Evolutionary conservation across 1,140 invertebrate genomes (phyloP), one percentile per base, ranked within the genome.

Genomic region (Sminthurides bifidus): DNA sequence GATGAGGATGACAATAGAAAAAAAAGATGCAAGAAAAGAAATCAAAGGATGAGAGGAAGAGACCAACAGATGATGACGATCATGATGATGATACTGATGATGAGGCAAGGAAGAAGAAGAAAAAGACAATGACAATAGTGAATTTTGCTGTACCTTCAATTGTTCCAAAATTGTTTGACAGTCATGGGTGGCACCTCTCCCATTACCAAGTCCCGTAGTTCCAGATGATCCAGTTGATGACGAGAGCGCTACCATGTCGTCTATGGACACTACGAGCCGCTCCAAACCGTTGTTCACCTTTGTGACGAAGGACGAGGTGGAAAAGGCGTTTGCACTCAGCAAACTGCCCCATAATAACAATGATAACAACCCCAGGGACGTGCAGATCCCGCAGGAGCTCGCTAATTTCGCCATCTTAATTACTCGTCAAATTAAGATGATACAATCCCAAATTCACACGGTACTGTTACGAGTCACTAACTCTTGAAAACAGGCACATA

Each of bases 81-180:
- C n/a, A n/a, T n/a, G n/a, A n/a, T n/a, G n/a, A n/a, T n/a, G n/a
- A n/a, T n/a, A n/a, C n/a, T n/a, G n/a, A n/a, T n/a, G n/a, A n/a
- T n/a, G n/a, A n/a, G n/a, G n/a, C n/a, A n/a, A n/a, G n/a, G n/a
- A n/a, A n/a, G n/a, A n/a, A 26, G 27, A 46, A 26, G 29, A 26
- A 41, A 40, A 43, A 43, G 17, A 43, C 8, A 23, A 52, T 33
- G 24, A 40, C 12, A 12, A 38, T 31, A 54, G 31, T 31, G 53
- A 55, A 23, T 35, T 45, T 23, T 19, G 19, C 15, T 19, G 44
- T 58, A 62, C 60, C 60, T 62, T 62, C 56, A 62, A 58, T 62
- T 62, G 60, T 58, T 62, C 60, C 56, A 62, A 56, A 51, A 62
- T 56, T 56, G 56, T 46, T 62, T 62, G 60, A 58, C 60, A 62